Evolutionary conservation across 2,888 invertebrate species (phyloP).

Genomic region (Herminia tarsipennalis): DNA sequence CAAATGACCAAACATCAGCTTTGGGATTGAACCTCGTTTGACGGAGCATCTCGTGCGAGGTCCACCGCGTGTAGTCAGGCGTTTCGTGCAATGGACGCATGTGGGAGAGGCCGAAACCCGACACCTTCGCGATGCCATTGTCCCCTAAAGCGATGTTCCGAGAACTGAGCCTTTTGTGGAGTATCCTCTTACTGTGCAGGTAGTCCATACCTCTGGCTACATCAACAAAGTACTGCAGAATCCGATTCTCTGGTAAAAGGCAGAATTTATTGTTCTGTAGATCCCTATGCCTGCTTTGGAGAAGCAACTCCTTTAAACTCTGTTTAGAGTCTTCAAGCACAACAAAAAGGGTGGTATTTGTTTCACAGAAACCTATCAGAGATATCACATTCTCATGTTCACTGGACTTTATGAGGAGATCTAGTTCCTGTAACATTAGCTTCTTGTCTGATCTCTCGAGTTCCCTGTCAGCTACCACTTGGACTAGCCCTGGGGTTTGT

Average conservation of each 20-base stretch:
- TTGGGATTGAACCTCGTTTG: slow-evolving; percentile 89
- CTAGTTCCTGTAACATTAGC: slow-evolving; percentile 88
- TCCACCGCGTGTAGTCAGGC: slow-evolving; percentile 92
- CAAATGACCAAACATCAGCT: slow-evolving; percentile 94
- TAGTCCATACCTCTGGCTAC: slow-evolving; percentile 91
- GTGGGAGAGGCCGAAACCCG: slow-evolving; percentile 91
- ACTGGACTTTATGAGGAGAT: slow-evolving; percentile 88
- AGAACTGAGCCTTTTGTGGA: slow-evolving; percentile 91
- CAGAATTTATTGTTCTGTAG: slow-evolving; percentile 84
- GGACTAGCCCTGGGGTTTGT: slow-evolving; percentile 84
- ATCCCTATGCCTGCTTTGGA: slow-evolving; percentile 85
- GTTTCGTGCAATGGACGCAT: slow-evolving; percentile 87
- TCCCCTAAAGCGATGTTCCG: slow-evolving; percentile 89
- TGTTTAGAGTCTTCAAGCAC: slow-evolving; percentile 89
- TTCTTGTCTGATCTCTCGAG: slow-evolving; percentile 82
- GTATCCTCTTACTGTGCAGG: slow-evolving; percentile 87
- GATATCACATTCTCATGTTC: slow-evolving; percentile 90
- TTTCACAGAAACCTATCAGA: slow-evolving; percentile 92
- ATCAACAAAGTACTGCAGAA: slow-evolving; percentile 88
- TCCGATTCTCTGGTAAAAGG: slow-evolving; percentile 86
- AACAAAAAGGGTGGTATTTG: slow-evolving; percentile 90
- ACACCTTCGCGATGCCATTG: slow-evolving; percentile 89
- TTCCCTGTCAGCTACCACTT: slow-evolving; percentile 87
- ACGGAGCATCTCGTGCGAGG: slow-evolving; percentile 91
- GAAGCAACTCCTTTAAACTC: slow-evolving; percentile 89